Base-by-base conservation (phyloP, 2,888 invertebrate genomes). In the Quadriops clusia region DNA sequence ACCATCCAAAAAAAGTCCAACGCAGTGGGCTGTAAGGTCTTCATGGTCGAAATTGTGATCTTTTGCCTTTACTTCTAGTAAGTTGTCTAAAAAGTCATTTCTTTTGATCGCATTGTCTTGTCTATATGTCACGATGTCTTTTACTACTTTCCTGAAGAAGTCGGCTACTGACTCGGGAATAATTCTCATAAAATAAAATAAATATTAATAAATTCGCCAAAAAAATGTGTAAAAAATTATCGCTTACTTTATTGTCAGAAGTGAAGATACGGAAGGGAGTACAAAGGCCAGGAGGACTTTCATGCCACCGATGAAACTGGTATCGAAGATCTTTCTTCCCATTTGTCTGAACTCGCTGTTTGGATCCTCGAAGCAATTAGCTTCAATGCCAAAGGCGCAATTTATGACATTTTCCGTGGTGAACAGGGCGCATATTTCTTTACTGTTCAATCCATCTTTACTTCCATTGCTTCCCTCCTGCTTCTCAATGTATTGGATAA, bases 1-100 rank as follows among this genome's bases (percentile, higher is more conserved):
- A 2, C 65, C 66, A 21, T 66, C 67, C 1, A 54, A 26, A 34
- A 62, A 64, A 36, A 63, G 63, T 0, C 64, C 52, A 2, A 63
- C 40, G 3, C 55, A 45, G 20, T 64, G 60, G 0, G 62, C 52
- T 1, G 49, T 32, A 23, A 65, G 39, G 1, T 54, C 45, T 2
- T 46, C 45, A 13, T 58, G 40, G 1, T 33, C 41, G 33, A 52
- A 38, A 17, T 40, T 36, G 15, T 40, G 34, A 28, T 34, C 37
- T 3, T 30, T 27, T 5, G 30, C 18, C 29, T 44, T 47, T 7
- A 16, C n/a, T 15, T 46, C 36, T 35, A 46, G 44, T 17, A 63
- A 31, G 5, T 58, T 51, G 39, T 64, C 59, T 1, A 66, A 41
- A 28, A 63, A 64, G 34, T 65, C 65, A 16, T 58, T 53, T 17